phyloP scores from a whole-genome alignment of 1,140 invertebrate genomes.

The Formica exsecta region DNA sequence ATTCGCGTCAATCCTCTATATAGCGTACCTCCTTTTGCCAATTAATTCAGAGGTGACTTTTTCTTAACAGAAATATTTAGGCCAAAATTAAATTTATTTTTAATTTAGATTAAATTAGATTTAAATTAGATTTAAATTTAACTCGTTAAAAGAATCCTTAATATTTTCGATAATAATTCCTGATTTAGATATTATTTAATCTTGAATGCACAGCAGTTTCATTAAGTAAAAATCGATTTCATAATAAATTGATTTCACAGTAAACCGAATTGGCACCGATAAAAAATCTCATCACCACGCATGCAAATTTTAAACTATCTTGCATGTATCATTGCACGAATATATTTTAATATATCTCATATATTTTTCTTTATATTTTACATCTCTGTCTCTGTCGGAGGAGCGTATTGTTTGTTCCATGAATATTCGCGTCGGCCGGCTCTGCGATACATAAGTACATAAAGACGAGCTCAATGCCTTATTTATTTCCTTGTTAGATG shows the following conservation, averaged over 20 bases:
- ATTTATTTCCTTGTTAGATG: slow-evolving; percentile 84
- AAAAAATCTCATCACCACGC: neutral
- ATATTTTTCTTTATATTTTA: neutral
- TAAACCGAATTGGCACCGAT: neutral
- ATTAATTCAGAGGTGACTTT: neutral
- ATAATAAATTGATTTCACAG: neutral
- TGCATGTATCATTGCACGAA: neutral
- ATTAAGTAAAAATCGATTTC: neutral
- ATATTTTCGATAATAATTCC: neutral
- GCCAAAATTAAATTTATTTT: too few species aligned
- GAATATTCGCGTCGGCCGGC: neutral
- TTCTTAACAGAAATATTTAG: neutral
- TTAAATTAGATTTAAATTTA: too few species aligned
- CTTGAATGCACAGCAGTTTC: neutral
- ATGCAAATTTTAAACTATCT: neutral
- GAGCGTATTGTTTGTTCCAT: neutral
- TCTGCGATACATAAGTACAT: slow-evolving; percentile 65
- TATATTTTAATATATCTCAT: neutral
- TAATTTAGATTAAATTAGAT: too few species aligned
- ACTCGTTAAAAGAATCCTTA: neutral
- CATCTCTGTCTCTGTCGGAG: neutral
- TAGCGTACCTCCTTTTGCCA: neutral
- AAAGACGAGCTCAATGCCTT: slow-evolving; percentile 77
- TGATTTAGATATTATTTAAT: neutral
- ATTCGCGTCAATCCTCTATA: slow-evolving; percentile 19